A percentile compares a stretch with the other conserved stretches of the same genome.
Conservation (phyloP, 2,888 invertebrate genomes). For the Exephanes ischioxanthus region DNA sequence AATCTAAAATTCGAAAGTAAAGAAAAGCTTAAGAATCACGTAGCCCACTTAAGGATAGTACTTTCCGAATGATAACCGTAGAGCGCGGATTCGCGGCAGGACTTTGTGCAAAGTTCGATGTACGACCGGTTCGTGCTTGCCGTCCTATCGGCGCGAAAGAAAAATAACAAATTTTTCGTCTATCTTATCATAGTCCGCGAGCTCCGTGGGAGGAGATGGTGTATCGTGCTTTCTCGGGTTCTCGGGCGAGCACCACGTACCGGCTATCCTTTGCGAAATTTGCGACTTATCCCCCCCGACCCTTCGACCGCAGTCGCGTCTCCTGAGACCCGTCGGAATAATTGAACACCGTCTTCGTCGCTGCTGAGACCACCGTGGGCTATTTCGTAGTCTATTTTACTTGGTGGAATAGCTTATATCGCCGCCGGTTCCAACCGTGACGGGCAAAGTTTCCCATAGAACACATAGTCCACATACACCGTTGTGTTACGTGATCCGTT, state of each 20-base stretch:
- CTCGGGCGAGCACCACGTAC: slow-evolving; percentile 41
- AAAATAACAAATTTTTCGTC: slow-evolving; percentile 42
- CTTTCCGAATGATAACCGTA: slow-evolving; percentile 27
- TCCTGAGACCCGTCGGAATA: slow-evolving; percentile 62
- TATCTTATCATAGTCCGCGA: slow-evolving; percentile 12
- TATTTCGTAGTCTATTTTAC: slow-evolving; percentile 28
- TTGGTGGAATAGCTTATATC: slow-evolving; percentile 24
- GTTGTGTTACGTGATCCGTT: slow-evolving; percentile 60
- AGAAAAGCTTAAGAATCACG: background rate
- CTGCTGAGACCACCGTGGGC: background rate
- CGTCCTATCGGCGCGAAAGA: slow-evolving; percentile 2
- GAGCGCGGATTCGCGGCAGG: background rate
- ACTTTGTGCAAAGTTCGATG: slow-evolving; percentile 24
- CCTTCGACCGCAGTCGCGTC: slow-evolving; percentile 1
- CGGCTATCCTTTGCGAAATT: slow-evolving; percentile 58
- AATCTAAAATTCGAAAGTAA: background rate
- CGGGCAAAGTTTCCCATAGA: slow-evolving; percentile 47
- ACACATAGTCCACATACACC: too few species aligned
- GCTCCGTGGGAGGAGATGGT: background rate
- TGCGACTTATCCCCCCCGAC: slow-evolving; percentile 53
- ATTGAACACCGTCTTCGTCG: slow-evolving; percentile 55
- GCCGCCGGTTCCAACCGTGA: slow-evolving; percentile 27
- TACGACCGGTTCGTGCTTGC: slow-evolving; percentile 29
- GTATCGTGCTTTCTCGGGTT: slow-evolving; percentile 14
- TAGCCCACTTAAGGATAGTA: background rate